Conservation (phyloP, 2,888 invertebrate species). For the Ochropacha duplaris region DNA sequence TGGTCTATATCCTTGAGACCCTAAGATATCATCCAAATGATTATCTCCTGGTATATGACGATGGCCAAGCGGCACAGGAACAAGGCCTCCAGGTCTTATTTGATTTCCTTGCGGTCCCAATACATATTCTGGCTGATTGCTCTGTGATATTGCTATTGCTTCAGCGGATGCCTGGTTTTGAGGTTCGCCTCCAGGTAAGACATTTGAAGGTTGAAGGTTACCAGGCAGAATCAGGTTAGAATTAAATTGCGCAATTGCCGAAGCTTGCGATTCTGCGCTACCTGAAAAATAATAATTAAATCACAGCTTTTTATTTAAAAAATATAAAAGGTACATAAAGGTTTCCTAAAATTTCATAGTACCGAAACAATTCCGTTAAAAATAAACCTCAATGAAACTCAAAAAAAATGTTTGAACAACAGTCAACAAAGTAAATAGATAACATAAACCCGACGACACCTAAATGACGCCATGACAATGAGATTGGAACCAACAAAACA, state of each 20-base stretch:
- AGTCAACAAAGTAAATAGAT: not conserved
- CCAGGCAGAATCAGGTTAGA: not conserved
- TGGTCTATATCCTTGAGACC: not conserved
- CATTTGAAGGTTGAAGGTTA: not conserved
- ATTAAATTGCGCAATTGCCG: slow-evolving; percentile 10
- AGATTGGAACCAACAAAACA: slow-evolving; percentile 23
- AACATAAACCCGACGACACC: slow-evolving; percentile 6
- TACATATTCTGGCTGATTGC: not conserved
- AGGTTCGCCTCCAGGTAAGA: not conserved
- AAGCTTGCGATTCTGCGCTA: slow-evolving; percentile 11
- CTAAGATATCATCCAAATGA: not conserved
- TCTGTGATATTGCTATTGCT: not conserved
- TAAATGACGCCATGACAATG: slow-evolving; percentile 16
- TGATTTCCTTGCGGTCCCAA: not conserved
- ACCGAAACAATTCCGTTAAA: slow-evolving; percentile 10
- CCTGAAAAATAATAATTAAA: not conserved
- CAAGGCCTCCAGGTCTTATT: not conserved
- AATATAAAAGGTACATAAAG: not conserved
- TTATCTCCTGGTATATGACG: not conserved
- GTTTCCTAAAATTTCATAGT: too few species aligned
- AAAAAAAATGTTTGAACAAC: not conserved
- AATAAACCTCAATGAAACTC: not conserved
- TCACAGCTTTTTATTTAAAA: not conserved
- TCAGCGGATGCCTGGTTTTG: not conserved
- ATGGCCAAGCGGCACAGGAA: not conserved